Conservation (phyloP, 2,113 vertebrate species). For the Syngnathoides biaculeatus region DNA sequence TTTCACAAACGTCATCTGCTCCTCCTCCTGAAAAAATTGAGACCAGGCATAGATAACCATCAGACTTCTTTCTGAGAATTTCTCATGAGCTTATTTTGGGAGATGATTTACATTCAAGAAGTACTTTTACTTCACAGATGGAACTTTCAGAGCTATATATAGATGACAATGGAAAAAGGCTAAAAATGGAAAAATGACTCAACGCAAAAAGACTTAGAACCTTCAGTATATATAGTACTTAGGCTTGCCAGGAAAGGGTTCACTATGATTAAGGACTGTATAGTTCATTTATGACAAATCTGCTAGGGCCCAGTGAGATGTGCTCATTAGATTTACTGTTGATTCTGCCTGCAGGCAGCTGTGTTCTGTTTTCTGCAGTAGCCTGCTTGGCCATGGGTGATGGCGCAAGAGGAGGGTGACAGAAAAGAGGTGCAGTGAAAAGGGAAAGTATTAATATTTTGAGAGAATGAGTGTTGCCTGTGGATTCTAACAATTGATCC, state of each 20-base stretch:
- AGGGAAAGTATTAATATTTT: not conserved
- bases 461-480: conserved; percentile 6
- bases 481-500: conserved; percentile 21
- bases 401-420: not conserved
- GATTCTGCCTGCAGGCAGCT: conserved; percentile 48
- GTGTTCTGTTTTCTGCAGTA: conserved; percentile 40
- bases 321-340: conserved; percentile 44
- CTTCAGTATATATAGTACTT: not conserved
- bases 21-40: not conserved
- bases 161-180: not conserved
- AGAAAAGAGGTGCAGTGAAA: not conserved
- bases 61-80: conserved; percentile 25
- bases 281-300: conserved; percentile 29
- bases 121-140: conserved; percentile 28
- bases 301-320: conserved; percentile 40
- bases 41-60: conserved; percentile 4
- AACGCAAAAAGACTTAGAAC: not conserved
- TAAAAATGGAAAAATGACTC: not conserved
- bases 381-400: conserved; percentile 12
- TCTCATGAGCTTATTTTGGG: conserved; percentile 60
- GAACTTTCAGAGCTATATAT: conserved; percentile 24
- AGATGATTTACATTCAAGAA: conserved; percentile 31
- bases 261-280: conserved; percentile 15
- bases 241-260: conserved; percentile 15
- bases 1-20: conserved; percentile 16